Evolutionary conservation across 1,140 invertebrate genomes (phyloP).

Genomic region (Zaprionus africanus): DNA sequence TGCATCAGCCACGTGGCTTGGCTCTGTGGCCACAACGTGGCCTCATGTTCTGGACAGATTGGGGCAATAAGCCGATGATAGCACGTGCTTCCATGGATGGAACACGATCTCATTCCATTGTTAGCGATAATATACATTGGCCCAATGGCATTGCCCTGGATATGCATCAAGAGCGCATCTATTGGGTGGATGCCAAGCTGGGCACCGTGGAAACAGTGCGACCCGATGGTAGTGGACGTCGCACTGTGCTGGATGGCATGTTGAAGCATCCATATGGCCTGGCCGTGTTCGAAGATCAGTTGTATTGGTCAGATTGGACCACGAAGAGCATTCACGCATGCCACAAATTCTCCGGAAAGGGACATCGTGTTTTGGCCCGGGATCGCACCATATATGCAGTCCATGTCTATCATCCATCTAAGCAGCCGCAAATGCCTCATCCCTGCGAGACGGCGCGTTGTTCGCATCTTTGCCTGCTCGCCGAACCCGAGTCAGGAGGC

Average conservation of each 20-base stretch:
- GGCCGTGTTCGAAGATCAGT: slow-evolving; percentile 92
- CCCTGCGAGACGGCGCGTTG: slow-evolving; percentile 89
- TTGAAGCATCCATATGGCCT: slow-evolving; percentile 92
- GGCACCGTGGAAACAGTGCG: slow-evolving; percentile 90
- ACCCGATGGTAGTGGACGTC: slow-evolving; percentile 90
- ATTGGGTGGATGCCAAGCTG: slow-evolving; percentile 92
- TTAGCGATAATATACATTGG: slow-evolving; percentile 89
- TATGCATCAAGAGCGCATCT: slow-evolving; percentile 90
- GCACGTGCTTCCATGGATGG: slow-evolving; percentile 95
- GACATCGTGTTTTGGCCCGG: slow-evolving; percentile 85
- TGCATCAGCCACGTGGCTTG: slow-evolving; percentile 87
- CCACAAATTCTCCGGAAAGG: slow-evolving; percentile 89
- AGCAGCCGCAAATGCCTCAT: slow-evolving; percentile 86
- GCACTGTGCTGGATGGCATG: slow-evolving; percentile 86
- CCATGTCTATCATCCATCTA: slow-evolving; percentile 88
- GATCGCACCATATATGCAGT: slow-evolving; percentile 87
- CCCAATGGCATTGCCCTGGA: slow-evolving; percentile 96
- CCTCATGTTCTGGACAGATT: slow-evolving; percentile 94
- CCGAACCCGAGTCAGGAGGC: slow-evolving; percentile 85
- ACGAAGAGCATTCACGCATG: slow-evolving; percentile 88
- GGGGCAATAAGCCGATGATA: slow-evolving; percentile 90
- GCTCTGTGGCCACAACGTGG: slow-evolving; percentile 87
- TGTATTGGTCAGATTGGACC: slow-evolving; percentile 95
- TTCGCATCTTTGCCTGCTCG: slow-evolving; percentile 92
- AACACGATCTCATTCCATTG: slow-evolving; percentile 86